Base-by-base conservation (phyloP, 2,888 invertebrate genomes). In the Eledona agricola region DNA sequence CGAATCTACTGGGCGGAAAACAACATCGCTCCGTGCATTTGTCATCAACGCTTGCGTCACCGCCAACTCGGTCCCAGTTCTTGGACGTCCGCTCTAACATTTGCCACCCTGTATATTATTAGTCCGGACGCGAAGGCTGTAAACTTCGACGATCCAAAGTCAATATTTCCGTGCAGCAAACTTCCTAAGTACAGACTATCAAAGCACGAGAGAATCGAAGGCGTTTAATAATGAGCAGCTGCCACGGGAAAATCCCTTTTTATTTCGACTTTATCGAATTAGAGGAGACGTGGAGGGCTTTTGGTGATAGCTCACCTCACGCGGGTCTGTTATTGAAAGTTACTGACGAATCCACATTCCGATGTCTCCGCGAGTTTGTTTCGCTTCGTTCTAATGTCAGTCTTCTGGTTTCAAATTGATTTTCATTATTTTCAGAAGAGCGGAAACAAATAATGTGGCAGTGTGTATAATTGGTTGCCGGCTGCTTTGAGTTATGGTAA, bases 201-300 rank as follows among this genome's bases (percentile, higher is more conserved):
- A 47, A 32, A 56, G 45, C 32, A 56, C 58, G 40, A 19, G 55
- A 55, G 56, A 55, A 47, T 51, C 37, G 54, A 50, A 57, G 13
- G 42, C 42, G 31, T 31, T n/a, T n/a, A n/a, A 37, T 53, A 57
- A 57, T 56, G 57, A 53, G 52, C 19, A 35, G 29, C 31, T 25
- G 51, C 40, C 43, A 52, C 37, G 38, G 20, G 22, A 28, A 43
- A 17, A 34, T 34, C 32, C 31, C 38, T 52, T 45, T 45, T 26
- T 46, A 28, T 47, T 31, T 25, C 35, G 13, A 43, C 45, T 51
- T n/a, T 26, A 51, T 35, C 51, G 51, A 51, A 42, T 51, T 43
- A 51, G 20, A 7, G 37, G 7, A n/a, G n/a, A n/a, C n/a, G 22
- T 6, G n/a, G 19, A 23, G 10, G 16, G 10, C 22, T 43, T 28